Evolutionary conservation across 2,797 vertebrate species (phyloP).

Genomic region (Galagoides demidoff): DNA sequence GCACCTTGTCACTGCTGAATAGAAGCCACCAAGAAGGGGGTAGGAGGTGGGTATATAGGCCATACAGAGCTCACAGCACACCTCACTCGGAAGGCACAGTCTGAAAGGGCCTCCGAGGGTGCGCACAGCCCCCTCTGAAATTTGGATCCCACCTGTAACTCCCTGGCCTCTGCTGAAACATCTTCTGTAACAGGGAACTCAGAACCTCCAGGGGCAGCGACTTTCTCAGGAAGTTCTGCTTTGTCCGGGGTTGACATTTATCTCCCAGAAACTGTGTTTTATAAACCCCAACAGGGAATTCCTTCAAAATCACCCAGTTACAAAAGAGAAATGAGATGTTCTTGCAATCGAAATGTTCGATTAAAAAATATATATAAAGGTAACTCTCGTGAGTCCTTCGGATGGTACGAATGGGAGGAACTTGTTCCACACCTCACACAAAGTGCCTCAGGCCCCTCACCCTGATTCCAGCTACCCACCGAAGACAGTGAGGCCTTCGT

Average conservation of each 20-base stretch:
- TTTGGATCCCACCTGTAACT: neutral
- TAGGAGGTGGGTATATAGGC: neutral
- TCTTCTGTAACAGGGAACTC: neutral
- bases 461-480: neutral
- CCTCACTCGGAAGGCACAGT: neutral
- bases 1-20: conserved; percentile 58
- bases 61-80: neutral
- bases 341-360: neutral
- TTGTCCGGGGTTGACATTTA: neutral
- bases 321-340: conserved; percentile 13
- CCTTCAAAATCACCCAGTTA: conserved; percentile 2
- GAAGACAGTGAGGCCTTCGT: neutral
- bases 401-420: neutral
- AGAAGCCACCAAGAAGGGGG: neutral
- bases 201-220: neutral
- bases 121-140: neutral
- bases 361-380: neutral
- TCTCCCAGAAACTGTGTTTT: conserved; percentile 25
- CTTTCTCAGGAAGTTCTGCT: neutral
- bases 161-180: neutral
- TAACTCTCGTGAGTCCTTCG: neutral
- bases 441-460: neutral
- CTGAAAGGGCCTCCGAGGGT: neutral
- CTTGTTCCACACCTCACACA: neutral
- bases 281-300: conserved; percentile 11